These are phyloP conservation scores for Loxodonta africana DNA, from an alignment of 2,113 vertebrate genomes.

Conservation along the genomic window DNA sequence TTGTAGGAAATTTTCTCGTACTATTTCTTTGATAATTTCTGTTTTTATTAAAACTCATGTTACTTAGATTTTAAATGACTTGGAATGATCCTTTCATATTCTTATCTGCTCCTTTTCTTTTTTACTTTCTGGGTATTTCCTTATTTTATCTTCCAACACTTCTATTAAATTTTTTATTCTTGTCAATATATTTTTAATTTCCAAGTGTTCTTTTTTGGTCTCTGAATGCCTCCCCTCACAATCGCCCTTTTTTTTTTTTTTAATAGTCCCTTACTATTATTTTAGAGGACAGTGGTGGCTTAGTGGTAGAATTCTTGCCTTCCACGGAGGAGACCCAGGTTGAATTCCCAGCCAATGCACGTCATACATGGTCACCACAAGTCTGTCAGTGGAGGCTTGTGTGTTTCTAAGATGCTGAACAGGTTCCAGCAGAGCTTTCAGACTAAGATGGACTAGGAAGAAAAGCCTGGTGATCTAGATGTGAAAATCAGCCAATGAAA, in stretches of 20 bases:
- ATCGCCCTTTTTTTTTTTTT: background rate
- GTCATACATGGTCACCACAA: too few species aligned
- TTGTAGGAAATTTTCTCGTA: background rate
- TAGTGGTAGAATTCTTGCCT: too few species aligned
- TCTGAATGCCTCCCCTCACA: background rate
- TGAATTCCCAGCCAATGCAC: too few species aligned
- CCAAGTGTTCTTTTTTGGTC: background rate
- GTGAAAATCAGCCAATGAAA: too few species aligned
- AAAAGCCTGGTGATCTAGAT: too few species aligned
- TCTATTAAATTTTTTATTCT: background rate
- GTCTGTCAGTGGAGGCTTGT: too few species aligned
- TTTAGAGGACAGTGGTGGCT: too few species aligned
- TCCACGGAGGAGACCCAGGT: too few species aligned
- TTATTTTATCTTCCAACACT: background rate
- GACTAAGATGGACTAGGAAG: too few species aligned
- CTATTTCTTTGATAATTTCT: background rate
- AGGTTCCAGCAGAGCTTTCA: too few species aligned
- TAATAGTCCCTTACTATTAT: background rate
- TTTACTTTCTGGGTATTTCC: background rate
- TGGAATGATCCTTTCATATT: background rate
- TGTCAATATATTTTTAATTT: background rate
- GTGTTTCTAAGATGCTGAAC: too few species aligned
- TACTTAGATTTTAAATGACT: slow-evolving; percentile 12
- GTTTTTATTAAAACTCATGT: background rate
- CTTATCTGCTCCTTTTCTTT: background rate